Evolutionary conservation across 2,113 vertebrate genomes (phyloP), one percentile per base, ranked within the genome.

Genomic region (Girardinichthys multiradiatus): DNA sequence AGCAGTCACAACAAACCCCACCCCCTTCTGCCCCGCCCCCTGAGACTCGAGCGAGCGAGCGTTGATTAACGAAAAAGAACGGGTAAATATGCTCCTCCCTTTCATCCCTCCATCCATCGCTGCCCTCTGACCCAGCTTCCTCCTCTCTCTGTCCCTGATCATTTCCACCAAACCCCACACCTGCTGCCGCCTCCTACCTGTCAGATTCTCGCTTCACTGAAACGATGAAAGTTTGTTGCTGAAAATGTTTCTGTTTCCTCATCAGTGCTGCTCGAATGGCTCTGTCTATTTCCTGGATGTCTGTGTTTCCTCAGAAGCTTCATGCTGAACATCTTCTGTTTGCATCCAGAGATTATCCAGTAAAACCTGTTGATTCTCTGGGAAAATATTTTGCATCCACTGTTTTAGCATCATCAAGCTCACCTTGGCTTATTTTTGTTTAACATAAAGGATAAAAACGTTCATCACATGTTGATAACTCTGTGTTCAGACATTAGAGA

Each of bases 21-120:
- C 81, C 87, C 89, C 85, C 57, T 81, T 70, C 77, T 73, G 28
- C 75, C 54, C 68, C 74, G 67, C 68, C 83, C 84, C 27, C 61
- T 71, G 76, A 81, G 79, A 79, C 78, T 30, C 45, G 27, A 85
- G 70, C 12, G 65, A 85, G 13, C 64, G 39, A 70, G 17, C 45
- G 79, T 90, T 89, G 70, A 74, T 81, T 83, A 76, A 71, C 76
- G 68, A 83, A 77, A 64, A 54, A 80, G 76, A 77, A 81, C 85
- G 85, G 88, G 90, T 91, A 91, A 91, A 90, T 91, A 91, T 89
- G 74, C 79, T 86, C 81, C 79, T 80, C 78, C 85, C 58, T 51
- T 2, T 64, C 76, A 66, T 63, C 68, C 68, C 57, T 67, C 42
- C 69, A 33, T 63, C 21, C 54, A 57, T n/a, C 35, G 1, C 33